Evolutionary conservation across 1,140 invertebrate genomes (phyloP).

Genomic region (Zaprionus tsacasi): DNA sequence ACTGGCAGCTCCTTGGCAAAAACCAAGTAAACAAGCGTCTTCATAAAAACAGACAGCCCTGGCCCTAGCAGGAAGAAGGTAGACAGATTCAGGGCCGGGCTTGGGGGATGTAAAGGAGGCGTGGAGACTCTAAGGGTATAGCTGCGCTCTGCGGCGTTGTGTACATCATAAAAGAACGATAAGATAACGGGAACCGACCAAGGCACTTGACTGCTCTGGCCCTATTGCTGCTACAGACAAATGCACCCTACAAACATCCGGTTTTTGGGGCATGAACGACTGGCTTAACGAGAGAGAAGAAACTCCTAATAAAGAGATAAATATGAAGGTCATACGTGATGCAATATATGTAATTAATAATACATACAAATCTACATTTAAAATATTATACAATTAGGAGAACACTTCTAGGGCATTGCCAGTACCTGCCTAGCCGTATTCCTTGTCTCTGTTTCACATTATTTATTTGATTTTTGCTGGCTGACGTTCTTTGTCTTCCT

Average conservation of each 20-base stretch:
- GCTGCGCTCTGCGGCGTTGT: constrained; percentile 66
- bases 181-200: constrained; percentile 66
- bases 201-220: constrained; percentile 58
- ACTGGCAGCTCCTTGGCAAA: constrained; percentile 37
- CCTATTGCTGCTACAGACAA: constrained; percentile 9
- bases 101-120: not conserved
- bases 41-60: constrained; percentile 76
- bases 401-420: constrained; percentile 11
- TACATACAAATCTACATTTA: not conserved
- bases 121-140: constrained; percentile 42
- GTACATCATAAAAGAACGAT: constrained; percentile 81
- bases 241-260: not conserved
- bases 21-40: constrained; percentile 79
- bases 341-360: not conserved
- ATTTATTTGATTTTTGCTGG: constrained; percentile 54
- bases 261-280: not conserved
- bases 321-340: not conserved
- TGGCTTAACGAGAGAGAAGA: not conserved
- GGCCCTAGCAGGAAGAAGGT: constrained; percentile 20
- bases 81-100: constrained; percentile 7
- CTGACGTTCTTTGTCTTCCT: constrained; percentile 37
- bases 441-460: constrained; percentile 32
- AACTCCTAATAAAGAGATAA: no score
- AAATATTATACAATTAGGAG: no score
- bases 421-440: not conserved